A percentile compares a stretch with the other conserved stretches of the same genome.
Conservation (phyloP, 2,888 invertebrate species). For the Drosophila basisetae region DNA sequence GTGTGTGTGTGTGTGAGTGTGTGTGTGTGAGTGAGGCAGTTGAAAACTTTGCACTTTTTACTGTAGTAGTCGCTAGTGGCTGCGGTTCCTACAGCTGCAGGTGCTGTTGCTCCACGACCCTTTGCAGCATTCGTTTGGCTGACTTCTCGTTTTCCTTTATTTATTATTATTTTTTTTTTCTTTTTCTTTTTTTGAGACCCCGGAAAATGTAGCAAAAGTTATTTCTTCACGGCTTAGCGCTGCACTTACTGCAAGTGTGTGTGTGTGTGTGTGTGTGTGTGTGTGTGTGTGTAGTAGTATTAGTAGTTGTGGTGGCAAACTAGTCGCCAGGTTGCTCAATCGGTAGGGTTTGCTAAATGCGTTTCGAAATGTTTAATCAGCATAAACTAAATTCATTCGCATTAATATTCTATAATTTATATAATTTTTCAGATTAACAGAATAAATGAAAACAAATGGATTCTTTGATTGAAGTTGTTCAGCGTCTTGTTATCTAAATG, state of each 20-base stretch:
- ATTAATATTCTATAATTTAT: background rate
- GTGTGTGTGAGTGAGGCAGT: slow-evolving; percentile 59
- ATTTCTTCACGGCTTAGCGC: slow-evolving; percentile 71
- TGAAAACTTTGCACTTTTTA: slow-evolving; percentile 72
- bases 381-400: background rate
- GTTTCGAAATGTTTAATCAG: background rate
- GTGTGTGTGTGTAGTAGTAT: slow-evolving; percentile 9
- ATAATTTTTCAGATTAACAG: background rate
- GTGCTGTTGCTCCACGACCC: slow-evolving; percentile 17
- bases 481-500: background rate
- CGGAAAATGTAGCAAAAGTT: slow-evolving; percentile 75
- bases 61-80: slow-evolving; percentile 52
- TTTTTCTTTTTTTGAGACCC: slow-evolving; percentile 38
- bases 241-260: slow-evolving; percentile 59
- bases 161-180: slow-evolving; percentile 1
- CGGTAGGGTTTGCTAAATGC: slow-evolving; percentile 5
- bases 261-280: slow-evolving; percentile 17
- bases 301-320: slow-evolving; percentile 26
- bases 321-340: slow-evolving; percentile 56
- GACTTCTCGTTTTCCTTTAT: slow-evolving; percentile 53
- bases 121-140: slow-evolving; percentile 55
- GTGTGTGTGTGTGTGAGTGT: slow-evolving; percentile 19
- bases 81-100: slow-evolving; percentile 10
- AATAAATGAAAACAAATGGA: no score
- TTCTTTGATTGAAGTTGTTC: background rate